phyloP scores from a whole-genome alignment of 2,797 vertebrate species.

The Rhynchonycteris naso region DNA sequence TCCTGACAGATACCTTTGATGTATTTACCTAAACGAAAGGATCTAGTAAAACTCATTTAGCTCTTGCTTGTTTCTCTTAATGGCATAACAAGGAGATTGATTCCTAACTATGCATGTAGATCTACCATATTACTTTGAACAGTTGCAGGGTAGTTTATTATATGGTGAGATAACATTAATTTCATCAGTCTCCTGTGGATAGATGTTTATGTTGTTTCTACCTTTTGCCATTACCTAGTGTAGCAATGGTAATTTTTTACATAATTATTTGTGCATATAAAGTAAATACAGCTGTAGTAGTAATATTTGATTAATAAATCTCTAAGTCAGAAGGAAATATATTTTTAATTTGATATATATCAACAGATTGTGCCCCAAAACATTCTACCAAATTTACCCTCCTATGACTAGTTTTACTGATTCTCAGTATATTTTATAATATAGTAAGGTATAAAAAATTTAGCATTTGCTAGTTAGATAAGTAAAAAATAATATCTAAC shows the following conservation, averaged over 20 bases:
- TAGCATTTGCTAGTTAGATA: background rate
- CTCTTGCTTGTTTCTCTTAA: background rate
- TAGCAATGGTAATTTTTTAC: background rate
- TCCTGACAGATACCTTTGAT: background rate
- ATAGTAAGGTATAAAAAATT: background rate
- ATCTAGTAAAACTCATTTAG: background rate
- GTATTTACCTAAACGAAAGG: background rate
- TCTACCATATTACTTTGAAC: background rate
- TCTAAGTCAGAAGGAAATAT: background rate
- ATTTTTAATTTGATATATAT: background rate
- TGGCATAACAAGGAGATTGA: background rate
- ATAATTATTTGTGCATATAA: conserved; percentile 23
- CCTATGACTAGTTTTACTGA: background rate
- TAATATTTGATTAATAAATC: conserved; percentile 15
- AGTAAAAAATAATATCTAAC: background rate
- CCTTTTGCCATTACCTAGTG: background rate
- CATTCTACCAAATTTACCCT: background rate
- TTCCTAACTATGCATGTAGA: background rate
- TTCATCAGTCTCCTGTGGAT: background rate
- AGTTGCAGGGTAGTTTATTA: background rate
- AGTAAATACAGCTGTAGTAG: background rate
- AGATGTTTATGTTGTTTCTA: background rate
- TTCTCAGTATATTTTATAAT: background rate
- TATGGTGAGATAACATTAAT: background rate
- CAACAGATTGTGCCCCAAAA: background rate